Percentiles rank a stretch among this genome's conserved stretches.
Evolutionary conservation across 2,888 invertebrate genomes (phyloP).

Genomic region (Eristalis tenax): DNA sequence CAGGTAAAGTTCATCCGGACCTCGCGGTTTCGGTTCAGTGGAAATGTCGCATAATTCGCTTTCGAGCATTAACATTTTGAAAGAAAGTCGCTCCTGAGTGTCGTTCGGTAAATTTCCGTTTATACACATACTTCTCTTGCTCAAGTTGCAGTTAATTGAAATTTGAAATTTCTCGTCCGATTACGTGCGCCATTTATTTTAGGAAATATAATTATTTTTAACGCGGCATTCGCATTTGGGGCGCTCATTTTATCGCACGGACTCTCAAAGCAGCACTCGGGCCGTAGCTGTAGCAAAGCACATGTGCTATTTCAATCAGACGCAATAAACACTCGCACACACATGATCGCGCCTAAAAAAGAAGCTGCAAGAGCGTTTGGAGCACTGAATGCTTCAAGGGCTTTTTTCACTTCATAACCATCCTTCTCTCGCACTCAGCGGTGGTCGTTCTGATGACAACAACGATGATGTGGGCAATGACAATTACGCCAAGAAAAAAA

Average conservation of each 20-base stretch:
- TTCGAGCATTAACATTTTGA: too few relatives aligned
- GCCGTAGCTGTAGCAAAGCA: slow-evolving; percentile 17
- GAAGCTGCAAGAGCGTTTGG: neutral
- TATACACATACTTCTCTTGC: neutral
- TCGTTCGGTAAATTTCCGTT: neutral
- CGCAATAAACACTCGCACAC: neutral
- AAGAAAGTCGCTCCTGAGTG: too few relatives aligned
- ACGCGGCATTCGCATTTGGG: slow-evolving; percentile 48
- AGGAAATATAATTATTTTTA: slow-evolving; percentile 50
- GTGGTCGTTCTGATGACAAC: slow-evolving; percentile 64
- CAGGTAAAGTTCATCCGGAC: too few relatives aligned
- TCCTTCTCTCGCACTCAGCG: slow-evolving; percentile 27
- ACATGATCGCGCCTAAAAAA: neutral
- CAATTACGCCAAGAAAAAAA: slow-evolving; percentile 30
- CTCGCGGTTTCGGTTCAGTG: too few relatives aligned
- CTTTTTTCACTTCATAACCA: slow-evolving; percentile 3
- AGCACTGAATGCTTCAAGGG: neutral
- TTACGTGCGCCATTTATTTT: slow-evolving; percentile 63
- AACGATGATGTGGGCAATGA: slow-evolving; percentile 63
- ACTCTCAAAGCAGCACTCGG: neutral
- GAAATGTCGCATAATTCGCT: too few relatives aligned
- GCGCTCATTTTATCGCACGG: slow-evolving; percentile 43
- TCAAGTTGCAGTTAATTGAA: neutral
- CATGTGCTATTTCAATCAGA: slow-evolving; percentile 66
- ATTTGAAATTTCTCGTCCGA: slow-evolving; percentile 30